A percentile compares a stretch with the other conserved stretches of the same genome.
These are phyloP conservation scores for Craterocephalus amniculus DNA, from an alignment of 2,797 vertebrate species.

Conservation along the genomic window DNA sequence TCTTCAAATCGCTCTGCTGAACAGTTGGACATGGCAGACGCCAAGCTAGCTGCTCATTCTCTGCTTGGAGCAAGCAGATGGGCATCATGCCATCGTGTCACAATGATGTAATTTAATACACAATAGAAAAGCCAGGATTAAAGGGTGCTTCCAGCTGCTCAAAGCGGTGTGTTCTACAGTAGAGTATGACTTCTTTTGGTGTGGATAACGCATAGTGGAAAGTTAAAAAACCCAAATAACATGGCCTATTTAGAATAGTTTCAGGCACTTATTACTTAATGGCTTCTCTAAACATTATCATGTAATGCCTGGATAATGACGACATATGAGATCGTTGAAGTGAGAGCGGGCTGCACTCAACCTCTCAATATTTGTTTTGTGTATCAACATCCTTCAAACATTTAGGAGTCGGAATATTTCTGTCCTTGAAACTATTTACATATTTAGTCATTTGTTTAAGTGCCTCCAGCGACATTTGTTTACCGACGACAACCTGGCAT, in stretches of 20 bases:
- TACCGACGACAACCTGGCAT: neutral
- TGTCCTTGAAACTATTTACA: neutral
- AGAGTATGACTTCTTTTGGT: neutral
- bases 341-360: neutral
- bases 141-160: neutral
- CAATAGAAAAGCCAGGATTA: too few species aligned
- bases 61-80: too few species aligned
- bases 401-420: neutral
- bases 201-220: neutral
- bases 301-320: neutral
- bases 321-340: neutral
- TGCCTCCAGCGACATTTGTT: conserved; percentile 2
- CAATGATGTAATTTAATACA: too few species aligned
- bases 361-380: conserved; percentile 7
- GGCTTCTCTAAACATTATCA: neutral
- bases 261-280: neutral
- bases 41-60: too few species aligned
- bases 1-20: too few species aligned
- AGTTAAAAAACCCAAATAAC: neutral
- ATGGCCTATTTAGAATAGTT: neutral
- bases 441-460: conserved; percentile 15
- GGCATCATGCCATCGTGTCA: too few species aligned
- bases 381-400: neutral
- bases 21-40: too few species aligned
- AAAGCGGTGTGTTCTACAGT: neutral